A percentile compares a stretch with the other conserved stretches of the same genome.
These are phyloP conservation scores for Syrrhaptes paradoxus DNA, from an alignment of 2,113 vertebrate genomes.

Conservation along the genomic window DNA sequence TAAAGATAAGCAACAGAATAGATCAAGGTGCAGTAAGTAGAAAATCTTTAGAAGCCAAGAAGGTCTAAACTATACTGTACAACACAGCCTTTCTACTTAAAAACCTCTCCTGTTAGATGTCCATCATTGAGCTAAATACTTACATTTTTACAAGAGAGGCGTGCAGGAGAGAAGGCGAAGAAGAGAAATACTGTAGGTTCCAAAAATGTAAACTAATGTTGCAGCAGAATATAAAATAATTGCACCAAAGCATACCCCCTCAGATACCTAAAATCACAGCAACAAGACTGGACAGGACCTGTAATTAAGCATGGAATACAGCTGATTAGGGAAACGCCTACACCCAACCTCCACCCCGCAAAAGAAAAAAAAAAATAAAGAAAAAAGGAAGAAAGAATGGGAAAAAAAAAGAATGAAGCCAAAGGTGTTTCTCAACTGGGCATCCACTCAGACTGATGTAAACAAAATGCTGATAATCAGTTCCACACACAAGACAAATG, in stretches of 20 bases:
- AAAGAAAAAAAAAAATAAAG: conserved; percentile 10
- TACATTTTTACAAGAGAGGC: conserved; percentile 73
- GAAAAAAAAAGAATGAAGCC: neutral
- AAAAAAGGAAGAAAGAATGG: conserved; percentile 12
- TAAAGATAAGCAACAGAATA: conserved; percentile 60
- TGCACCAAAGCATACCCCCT: conserved; percentile 74
- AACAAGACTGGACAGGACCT: conserved; percentile 74
- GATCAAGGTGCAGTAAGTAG: conserved; percentile 49
- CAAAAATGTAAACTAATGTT: conserved; percentile 75
- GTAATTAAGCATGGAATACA: conserved; percentile 72
- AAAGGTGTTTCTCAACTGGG: conserved; percentile 1
- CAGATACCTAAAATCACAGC: conserved; percentile 74
- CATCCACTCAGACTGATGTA: conserved; percentile 8
- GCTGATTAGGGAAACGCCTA: conserved; percentile 71
- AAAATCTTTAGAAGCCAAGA: conserved; percentile 40
- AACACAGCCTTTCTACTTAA: conserved; percentile 56
- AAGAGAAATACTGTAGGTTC: conserved; percentile 73
- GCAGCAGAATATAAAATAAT: conserved; percentile 71
- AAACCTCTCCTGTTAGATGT: conserved; percentile 67
- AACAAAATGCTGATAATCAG: neutral
- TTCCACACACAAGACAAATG: conserved; percentile 3
- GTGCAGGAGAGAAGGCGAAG: conserved; percentile 70
- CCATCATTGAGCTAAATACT: conserved; percentile 68
- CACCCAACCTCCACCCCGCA: conserved; percentile 44
- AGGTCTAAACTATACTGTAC: conserved; percentile 4